Conservation (phyloP, 2,113 vertebrate species). For the Megatriorchis doriae region DNA sequence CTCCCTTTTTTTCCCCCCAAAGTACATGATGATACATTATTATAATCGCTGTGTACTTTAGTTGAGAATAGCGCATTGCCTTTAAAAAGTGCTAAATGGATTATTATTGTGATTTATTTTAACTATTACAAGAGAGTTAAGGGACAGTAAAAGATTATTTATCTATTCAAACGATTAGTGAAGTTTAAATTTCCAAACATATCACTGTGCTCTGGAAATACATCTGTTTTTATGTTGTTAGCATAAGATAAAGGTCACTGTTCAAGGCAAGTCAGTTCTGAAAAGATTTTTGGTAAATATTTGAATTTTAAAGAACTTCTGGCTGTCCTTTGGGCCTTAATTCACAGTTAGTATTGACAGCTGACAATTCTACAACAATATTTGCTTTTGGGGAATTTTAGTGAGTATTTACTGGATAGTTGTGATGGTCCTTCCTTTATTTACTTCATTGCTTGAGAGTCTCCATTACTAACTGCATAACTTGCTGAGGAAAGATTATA, state of each 20-base stretch:
- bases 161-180: background rate
- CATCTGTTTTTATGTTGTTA: background rate
- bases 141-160: background rate
- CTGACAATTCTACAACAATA: background rate
- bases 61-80: background rate
- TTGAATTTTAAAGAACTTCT: background rate
- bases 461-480: background rate
- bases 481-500: background rate
- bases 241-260: background rate
- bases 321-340: background rate
- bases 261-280: background rate
- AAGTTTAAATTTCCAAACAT: background rate
- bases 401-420: background rate
- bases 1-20: accelerated
- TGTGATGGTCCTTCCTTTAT: background rate
- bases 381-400: background rate
- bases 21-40: too few relatives aligned
- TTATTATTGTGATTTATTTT: background rate
- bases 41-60: accelerated
- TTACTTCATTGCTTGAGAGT: background rate
- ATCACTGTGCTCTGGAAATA: background rate
- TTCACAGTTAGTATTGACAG: background rate
- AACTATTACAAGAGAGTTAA: background rate
- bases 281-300: background rate
- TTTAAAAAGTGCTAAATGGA: background rate